Conservation (phyloP, 2,797 vertebrate genomes). For the Tiaroga cobitis region DNA sequence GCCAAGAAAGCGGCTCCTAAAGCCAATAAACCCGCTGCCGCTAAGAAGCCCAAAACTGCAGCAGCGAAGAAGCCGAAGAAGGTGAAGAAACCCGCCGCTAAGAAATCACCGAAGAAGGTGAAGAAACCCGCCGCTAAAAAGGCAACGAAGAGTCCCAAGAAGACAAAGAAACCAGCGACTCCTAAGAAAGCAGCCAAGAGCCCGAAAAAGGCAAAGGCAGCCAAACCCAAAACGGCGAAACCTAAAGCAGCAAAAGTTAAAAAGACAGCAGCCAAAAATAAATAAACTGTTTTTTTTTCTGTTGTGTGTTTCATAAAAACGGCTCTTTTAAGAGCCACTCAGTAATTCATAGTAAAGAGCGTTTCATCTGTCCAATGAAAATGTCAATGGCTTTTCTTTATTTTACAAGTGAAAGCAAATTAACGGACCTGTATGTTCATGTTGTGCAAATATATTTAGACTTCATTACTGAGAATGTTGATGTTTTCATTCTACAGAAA, state of each 20-base stretch:
- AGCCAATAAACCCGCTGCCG: conserved; percentile 48
- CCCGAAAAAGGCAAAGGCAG: too few species aligned
- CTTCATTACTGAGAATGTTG: too few species aligned
- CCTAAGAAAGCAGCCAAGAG: too few species aligned
- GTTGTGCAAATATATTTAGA: not conserved
- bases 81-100: conserved; percentile 10
- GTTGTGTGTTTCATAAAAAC: not conserved
- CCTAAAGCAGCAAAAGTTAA: conserved; percentile 33
- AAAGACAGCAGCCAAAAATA: conserved; percentile 37
- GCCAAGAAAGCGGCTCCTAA: not conserved
- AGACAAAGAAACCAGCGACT: too few species aligned
- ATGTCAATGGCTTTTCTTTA: not conserved
- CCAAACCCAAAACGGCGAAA: conserved; percentile 62
- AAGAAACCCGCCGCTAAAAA: conserved; percentile 40
- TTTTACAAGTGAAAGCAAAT: not conserved
- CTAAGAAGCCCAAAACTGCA: conserved; percentile 39
- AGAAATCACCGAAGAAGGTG: conserved; percentile 54
- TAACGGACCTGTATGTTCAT: not conserved
- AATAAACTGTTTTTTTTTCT: not conserved
- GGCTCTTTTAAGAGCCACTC: conserved; percentile 54
- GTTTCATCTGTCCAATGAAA: not conserved
- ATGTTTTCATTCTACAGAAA: too few species aligned
- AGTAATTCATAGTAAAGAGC: not conserved
- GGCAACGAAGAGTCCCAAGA: not conserved
- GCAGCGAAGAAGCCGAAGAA: conserved; percentile 51